Evolutionary conservation across 2,797 vertebrate species (phyloP), one percentile per base, ranked within the genome.

Genomic region (Chiroxiphia lanceolata): DNA sequence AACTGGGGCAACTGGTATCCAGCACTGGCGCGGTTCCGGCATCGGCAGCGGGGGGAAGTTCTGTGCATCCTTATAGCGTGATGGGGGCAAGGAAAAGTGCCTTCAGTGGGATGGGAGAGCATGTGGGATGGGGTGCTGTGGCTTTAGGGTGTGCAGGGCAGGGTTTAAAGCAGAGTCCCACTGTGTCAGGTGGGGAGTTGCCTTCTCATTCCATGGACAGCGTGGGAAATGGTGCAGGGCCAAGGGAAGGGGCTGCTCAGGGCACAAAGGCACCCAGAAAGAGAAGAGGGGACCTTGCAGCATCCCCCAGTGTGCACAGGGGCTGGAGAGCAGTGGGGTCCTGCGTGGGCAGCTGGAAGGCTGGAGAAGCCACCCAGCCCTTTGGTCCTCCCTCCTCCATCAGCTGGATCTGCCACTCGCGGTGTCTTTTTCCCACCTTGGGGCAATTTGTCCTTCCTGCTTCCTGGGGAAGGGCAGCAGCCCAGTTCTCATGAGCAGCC

Each of bases 231-330:
- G 54, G 21, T 29, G 6, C 27, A 51, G 33, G 38, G 18, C 11
- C 4, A n/a, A 16, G 47, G 33, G 34, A 48, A 34, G 36, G 16
- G 15, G 31, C 20, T 69, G 22, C 38, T 70, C 0, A 7, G 50
- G 31, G 11, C 15, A 57, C 21, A 65, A n/a, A 33, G 44, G 4
- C 17, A 7, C 22, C 4, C 10, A 7, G 26, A 50, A 65, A 33
- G 18, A 65, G 10, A 33, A 50, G 38, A 69, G 17, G 10, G 3
- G 38, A 16, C 1, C n/a, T 3, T 20, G 42, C 22, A n/a, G 36
- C 18, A 25, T 44, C 5, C 5, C 4, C 23, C 14, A 36, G 29
- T 22, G 19, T 0, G 0, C 5, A 6, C 0, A 0, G 11, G 14
- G 18, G 1, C 0, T 36, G 45, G 36, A 25, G 31, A 71, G 23